phyloP scores from a whole-genome alignment of 1,140 invertebrate species.

The Drosophila ananassae region DNA sequence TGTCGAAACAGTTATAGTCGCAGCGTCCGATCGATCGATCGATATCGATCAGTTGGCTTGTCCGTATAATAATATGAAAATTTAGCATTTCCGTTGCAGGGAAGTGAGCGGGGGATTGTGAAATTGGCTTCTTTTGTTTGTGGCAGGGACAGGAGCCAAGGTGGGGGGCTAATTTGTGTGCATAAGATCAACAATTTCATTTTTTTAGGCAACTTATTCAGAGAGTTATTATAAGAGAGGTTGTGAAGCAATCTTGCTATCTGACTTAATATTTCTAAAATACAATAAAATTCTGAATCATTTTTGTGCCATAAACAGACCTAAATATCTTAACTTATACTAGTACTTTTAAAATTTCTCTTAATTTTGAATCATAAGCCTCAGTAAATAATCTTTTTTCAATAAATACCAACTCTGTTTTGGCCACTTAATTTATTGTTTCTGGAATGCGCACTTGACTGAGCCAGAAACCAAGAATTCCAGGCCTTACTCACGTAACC shows the following conservation, averaged over 20 bases:
- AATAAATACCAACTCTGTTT: not conserved
- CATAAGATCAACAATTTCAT: constrained; percentile 37
- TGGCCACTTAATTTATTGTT: constrained; percentile 6
- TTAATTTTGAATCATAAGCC: not conserved
- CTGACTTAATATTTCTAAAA: too few relatives aligned
- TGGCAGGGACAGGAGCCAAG: not conserved
- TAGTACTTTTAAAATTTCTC: too few relatives aligned
- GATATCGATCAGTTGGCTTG: constrained; percentile 55
- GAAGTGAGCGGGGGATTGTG: constrained; percentile 50
- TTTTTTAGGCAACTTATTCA: not conserved
- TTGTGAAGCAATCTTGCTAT: not conserved
- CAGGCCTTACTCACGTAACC: constrained; percentile 41
- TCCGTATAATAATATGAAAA: constrained; percentile 82
- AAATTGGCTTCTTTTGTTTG: constrained; percentile 62
- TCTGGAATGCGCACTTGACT: constrained; percentile 18
- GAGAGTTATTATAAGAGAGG: not conserved
- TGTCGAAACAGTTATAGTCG: constrained; percentile 75
- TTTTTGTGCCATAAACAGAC: too few relatives aligned
- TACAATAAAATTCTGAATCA: too few relatives aligned
- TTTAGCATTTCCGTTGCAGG: constrained; percentile 75
- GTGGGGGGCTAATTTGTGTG: constrained; percentile 42
- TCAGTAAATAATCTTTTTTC: not conserved
- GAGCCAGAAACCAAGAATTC: constrained; percentile 8
- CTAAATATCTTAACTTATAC: too few relatives aligned
- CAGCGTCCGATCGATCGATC: constrained; percentile 30